These are phyloP conservation scores for Globia sparganii DNA, from an alignment of 2,888 invertebrate genomes.

Conservation along the genomic window DNA sequence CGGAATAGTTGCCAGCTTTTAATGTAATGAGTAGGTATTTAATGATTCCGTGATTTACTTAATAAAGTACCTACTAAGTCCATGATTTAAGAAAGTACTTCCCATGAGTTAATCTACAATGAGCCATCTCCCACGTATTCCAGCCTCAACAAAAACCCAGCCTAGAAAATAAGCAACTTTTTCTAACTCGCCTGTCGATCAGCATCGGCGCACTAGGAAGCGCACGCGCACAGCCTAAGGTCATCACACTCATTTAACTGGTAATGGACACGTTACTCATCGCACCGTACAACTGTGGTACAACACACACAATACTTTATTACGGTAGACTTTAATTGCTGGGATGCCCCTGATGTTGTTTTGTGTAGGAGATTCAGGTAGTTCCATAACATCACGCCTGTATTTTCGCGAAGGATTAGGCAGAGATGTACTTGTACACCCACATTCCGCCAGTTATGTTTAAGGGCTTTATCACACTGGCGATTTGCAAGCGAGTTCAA, in stretches of 20 bases:
- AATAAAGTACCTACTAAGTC: too few relatives aligned
- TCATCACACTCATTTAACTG: constrained; percentile 66
- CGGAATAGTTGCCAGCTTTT: neutral
- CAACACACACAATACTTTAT: constrained; percentile 40
- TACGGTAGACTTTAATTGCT: constrained; percentile 22
- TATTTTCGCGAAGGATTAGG: neutral
- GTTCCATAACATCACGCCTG: neutral
- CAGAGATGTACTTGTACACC: too few relatives aligned
- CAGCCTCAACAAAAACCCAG: constrained; percentile 9
- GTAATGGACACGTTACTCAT: constrained; percentile 61
- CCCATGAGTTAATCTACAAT: neutral
- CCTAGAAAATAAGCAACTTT: constrained; percentile 30
- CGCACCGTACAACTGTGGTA: constrained; percentile 31
- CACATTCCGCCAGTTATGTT: too few relatives aligned
- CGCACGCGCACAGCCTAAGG: constrained; percentile 56
- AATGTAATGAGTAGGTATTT: neutral
- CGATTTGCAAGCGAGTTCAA: too few relatives aligned
- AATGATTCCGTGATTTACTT: neutral
- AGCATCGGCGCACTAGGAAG: constrained; percentile 48
- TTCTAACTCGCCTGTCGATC: constrained; percentile 28
- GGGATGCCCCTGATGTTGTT: constrained; percentile 41
- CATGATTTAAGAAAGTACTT: too few relatives aligned
- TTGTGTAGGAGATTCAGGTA: neutral
- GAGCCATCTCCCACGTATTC: neutral
- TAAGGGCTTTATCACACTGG: too few relatives aligned